Percentiles rank a stretch among this genome's conserved stretches.
Conservation (phyloP, 2,113 vertebrate genomes). For the Pipa parva region DNA sequence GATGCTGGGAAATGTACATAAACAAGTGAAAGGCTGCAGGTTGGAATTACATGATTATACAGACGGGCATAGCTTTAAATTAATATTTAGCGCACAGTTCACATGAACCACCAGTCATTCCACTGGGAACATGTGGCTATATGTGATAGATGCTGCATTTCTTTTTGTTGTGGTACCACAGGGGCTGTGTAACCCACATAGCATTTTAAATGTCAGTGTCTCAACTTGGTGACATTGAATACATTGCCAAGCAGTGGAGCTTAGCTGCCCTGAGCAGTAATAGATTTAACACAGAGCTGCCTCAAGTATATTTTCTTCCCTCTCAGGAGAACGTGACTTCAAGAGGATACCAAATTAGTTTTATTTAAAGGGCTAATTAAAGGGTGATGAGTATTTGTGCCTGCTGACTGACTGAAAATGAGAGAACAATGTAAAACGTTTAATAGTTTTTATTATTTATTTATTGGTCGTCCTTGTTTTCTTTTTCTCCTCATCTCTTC, state of each 20-base stretch:
- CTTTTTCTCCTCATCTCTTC: slow-evolving; percentile 34
- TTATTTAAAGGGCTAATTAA: slow-evolving; percentile 57
- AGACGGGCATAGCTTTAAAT: no score
- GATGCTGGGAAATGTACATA: no score
- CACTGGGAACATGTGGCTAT: no score
- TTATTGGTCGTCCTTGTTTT: slow-evolving; percentile 34
- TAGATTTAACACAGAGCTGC: background rate
- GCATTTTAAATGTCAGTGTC: background rate
- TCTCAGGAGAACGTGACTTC: background rate
- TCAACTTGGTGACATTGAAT: background rate
- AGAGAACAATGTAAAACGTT: slow-evolving; percentile 13
- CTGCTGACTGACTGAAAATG: slow-evolving; percentile 24
- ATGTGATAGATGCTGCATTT: no score
- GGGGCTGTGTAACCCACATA: background rate
- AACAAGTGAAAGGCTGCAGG: no score
- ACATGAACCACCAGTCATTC: no score
- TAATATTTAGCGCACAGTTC: no score
- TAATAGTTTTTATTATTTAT: slow-evolving; percentile 42
- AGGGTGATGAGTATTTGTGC: slow-evolving; percentile 36
- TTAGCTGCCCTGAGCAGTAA: background rate
- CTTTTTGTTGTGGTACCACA: background rate
- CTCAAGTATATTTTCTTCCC: background rate
- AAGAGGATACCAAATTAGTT: slow-evolving; percentile 34
- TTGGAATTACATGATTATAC: no score
- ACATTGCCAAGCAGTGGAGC: no score